Evolutionary conservation across 2,888 invertebrate genomes (phyloP).

Genomic region (Drosophila leonis): DNA sequence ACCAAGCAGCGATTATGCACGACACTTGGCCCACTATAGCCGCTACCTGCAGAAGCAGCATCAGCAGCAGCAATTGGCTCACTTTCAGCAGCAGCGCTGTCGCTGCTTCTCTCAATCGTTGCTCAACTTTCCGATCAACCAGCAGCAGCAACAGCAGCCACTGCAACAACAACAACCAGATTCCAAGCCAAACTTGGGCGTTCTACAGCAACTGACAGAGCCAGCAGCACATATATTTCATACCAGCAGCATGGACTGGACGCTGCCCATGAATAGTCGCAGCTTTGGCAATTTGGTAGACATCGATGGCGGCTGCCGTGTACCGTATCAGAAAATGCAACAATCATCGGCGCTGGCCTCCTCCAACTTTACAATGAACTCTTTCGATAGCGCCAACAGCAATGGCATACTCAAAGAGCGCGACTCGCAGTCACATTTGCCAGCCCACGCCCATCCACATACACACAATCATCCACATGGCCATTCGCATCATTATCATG

Average conservation of each 20-base stretch:
- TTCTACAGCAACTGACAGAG: constrained; percentile 45
- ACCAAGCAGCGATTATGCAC: constrained; percentile 84
- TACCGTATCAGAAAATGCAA: constrained; percentile 83
- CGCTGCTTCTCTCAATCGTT: constrained; percentile 85
- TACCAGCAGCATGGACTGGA: constrained; percentile 76
- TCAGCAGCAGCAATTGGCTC: constrained; percentile 79
- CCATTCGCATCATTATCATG: constrained; percentile 71
- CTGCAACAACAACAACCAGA: constrained; percentile 39
- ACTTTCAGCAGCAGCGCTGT: constrained; percentile 79
- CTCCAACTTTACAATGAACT: constrained; percentile 78
- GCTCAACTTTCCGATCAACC: constrained; percentile 83
- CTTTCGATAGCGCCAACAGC: constrained; percentile 80
- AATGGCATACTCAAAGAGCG: constrained; percentile 77
- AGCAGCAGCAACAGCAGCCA: constrained; percentile 56
- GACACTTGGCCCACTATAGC: constrained; percentile 82
- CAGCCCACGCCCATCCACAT: constrained; percentile 40
- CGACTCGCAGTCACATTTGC: constrained; percentile 62
- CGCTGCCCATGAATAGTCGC: constrained; percentile 77
- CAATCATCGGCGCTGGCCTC: constrained; percentile 58
- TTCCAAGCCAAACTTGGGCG: constrained; percentile 16
- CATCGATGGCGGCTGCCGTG: constrained; percentile 73
- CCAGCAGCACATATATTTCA: constrained; percentile 65
- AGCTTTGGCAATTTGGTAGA: constrained; percentile 82
- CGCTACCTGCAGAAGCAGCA: constrained; percentile 80
- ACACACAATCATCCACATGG: constrained; percentile 33